A percentile compares a stretch with the other conserved stretches of the same genome.
Evolutionary conservation across 2,888 invertebrate genomes (phyloP).

Genomic region (Myathropa florea): DNA sequence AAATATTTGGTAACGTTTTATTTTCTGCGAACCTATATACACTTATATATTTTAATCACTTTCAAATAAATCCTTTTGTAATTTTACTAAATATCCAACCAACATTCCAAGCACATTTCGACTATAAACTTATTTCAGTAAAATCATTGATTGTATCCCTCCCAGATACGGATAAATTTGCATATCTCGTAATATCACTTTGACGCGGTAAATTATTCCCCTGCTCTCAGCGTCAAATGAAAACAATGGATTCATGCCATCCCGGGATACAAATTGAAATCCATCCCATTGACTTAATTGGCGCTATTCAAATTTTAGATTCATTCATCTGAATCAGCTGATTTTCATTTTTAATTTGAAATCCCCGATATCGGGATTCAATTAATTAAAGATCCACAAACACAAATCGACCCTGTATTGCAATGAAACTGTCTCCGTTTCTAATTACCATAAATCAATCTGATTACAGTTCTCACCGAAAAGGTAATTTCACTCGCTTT

Average conservation of each 20-base stretch:
- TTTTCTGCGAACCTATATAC: no score
- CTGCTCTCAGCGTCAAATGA: neutral
- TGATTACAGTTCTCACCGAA: constrained; percentile 41
- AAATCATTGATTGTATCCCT: neutral
- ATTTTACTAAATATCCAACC: neutral
- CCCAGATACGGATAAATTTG: neutral
- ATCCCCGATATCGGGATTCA: constrained; percentile 24
- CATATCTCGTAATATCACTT: neutral
- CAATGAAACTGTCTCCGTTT: constrained; percentile 16
- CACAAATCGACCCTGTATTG: neutral
- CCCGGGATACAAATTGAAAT: neutral
- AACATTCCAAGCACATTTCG: neutral
- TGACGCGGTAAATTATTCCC: neutral
- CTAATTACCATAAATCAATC: constrained; percentile 63
- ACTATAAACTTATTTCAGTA: neutral
- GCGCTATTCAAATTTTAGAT: neutral
- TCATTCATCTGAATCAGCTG: neutral
- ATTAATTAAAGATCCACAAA: constrained; percentile 31
- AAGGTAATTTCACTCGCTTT: neutral
- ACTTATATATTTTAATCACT: no score
- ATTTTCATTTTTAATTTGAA: constrained; percentile 50
- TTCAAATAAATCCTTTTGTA: no score
- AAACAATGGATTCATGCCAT: neutral
- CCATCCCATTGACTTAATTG: neutral
- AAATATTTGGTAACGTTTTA: no score